phyloP scores from a whole-genome alignment of 2,797 vertebrate species.

The Staurois parvus region DNA sequence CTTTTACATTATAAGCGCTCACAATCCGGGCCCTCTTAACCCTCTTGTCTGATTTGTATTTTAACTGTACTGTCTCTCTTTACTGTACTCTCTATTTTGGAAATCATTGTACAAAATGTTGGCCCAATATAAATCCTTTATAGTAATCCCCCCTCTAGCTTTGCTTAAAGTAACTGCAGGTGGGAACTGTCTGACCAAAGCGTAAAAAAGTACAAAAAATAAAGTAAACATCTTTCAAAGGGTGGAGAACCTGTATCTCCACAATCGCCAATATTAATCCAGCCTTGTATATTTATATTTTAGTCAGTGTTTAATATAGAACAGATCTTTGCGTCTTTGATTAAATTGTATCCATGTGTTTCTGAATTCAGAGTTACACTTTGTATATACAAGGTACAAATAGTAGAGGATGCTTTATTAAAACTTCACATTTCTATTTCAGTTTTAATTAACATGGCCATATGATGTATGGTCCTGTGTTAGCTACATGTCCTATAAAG shows the following conservation, averaged over 20 bases:
- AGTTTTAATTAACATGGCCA: background rate
- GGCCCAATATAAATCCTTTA: no score
- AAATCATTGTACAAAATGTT: no score
- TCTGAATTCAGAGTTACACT: background rate
- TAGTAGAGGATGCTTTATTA: background rate
- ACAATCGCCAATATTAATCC: background rate
- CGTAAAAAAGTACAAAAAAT: background rate
- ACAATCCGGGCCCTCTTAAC: no score
- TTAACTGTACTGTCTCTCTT: no score
- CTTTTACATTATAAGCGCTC: no score
- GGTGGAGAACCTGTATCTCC: background rate
- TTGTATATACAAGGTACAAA: background rate
- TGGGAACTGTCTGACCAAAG: background rate
- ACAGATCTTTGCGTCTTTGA: background rate
- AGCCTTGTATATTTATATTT: background rate
- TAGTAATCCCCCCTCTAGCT: background rate
- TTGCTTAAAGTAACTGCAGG: background rate
- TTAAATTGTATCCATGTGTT: background rate
- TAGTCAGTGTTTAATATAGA: background rate
- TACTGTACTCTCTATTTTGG: no score
- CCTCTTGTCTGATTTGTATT: no score
- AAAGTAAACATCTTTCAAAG: background rate
- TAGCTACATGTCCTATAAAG: background rate
- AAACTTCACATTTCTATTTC: background rate
- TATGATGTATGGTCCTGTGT: background rate